Evolutionary conservation across 2,797 vertebrate genomes (phyloP), one percentile per base, ranked within the genome.

Genomic region (Schizopygopsis pylzovi): DNA sequence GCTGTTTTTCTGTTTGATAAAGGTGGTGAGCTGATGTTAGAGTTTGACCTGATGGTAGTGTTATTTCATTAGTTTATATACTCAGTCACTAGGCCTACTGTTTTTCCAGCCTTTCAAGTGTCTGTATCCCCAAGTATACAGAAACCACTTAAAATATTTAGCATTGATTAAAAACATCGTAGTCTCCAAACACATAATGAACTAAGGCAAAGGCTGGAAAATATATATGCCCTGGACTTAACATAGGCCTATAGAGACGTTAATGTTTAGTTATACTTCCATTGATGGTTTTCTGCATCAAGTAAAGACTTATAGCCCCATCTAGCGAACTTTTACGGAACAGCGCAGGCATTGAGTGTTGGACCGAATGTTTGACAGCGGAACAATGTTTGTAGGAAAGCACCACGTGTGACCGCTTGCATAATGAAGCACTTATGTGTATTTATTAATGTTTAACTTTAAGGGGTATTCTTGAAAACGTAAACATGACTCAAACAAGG

Each of bases 261-360:
- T 49, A 18, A 67, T 15, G 65, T 68, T 68, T 68, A 68, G 65
- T 10, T 4, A 4, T 15, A 11, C 45, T 41, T 68, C 9, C 1
- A 56, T 33, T 78, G 18, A 49, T 41, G 33, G 18, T 49, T 67
- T 61, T 43, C 13, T 6, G 41, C 25, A 81, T 80, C 81, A 90
- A 94, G 88, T 90, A 87, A 92, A 95, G 94, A 93, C 88, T 94
- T 92, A 92, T 94, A 94, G 93, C 94, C 89, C 95, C 95, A 96
- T 96, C 95, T 96, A 93, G 92, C 94, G 95, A 93, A 56, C 52
- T 79, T 10, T 3, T 37, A 43, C 39, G 10, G 33, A 61, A 71
- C 4, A 81, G 39, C 13, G 8, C 6, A 70, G 15, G 6, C 10
- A 10, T 20, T 6, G 12, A 18, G 10, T 22, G 13, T 3, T 37